Conservation (phyloP, 2,888 invertebrate genomes). For the Hydrotaea cyrtoneurina region DNA sequence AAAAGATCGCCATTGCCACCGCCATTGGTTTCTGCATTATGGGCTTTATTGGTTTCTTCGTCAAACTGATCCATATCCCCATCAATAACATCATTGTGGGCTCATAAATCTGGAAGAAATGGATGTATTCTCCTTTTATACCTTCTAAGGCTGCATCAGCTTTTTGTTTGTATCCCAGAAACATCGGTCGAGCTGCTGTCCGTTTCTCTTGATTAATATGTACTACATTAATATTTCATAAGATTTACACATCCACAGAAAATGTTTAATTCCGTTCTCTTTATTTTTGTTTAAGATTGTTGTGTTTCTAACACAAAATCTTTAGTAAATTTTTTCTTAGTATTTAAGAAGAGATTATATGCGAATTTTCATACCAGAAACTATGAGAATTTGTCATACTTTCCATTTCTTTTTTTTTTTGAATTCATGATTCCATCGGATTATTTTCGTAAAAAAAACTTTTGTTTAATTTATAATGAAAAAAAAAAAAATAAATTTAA, state of each 20-base stretch:
- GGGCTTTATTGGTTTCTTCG: slow-evolving; percentile 99
- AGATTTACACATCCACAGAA: slow-evolving; percentile 57
- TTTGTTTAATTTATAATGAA: slow-evolving; percentile 56
- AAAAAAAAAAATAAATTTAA: slow-evolving; percentile 57
- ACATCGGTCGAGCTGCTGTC: slow-evolving; percentile 44
- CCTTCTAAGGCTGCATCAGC: slow-evolving; percentile 63
- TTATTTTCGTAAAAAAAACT: slow-evolving; percentile 17
- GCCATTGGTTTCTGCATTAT: slow-evolving; percentile 99
- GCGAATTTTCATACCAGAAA: slow-evolving; percentile 35
- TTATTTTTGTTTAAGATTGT: slow-evolving; percentile 39
- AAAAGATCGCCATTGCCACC: slow-evolving; percentile 99
- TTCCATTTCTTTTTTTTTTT: slow-evolving; percentile 26
- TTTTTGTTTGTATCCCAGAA: slow-evolving; percentile 56
- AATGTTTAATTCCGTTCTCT: slow-evolving; percentile 25
- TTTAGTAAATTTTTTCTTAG: slow-evolving; percentile 53
- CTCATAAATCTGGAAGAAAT: slow-evolving; percentile 82
- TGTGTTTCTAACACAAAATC: slow-evolving; percentile 44
- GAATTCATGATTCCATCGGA: slow-evolving; percentile 24
- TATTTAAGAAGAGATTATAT: slow-evolving; percentile 44
- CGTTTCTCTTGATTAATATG: slow-evolving; percentile 48
- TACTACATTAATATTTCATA: slow-evolving; percentile 50
- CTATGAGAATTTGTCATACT: slow-evolving; percentile 21
- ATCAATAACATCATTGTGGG: slow-evolving; percentile 98
- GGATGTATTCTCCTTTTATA: slow-evolving; percentile 49
- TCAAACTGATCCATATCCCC: slow-evolving; percentile 99